Evolutionary conservation across 2,888 invertebrate species (phyloP).

Genomic region (Strigamia transsilvanica): DNA sequence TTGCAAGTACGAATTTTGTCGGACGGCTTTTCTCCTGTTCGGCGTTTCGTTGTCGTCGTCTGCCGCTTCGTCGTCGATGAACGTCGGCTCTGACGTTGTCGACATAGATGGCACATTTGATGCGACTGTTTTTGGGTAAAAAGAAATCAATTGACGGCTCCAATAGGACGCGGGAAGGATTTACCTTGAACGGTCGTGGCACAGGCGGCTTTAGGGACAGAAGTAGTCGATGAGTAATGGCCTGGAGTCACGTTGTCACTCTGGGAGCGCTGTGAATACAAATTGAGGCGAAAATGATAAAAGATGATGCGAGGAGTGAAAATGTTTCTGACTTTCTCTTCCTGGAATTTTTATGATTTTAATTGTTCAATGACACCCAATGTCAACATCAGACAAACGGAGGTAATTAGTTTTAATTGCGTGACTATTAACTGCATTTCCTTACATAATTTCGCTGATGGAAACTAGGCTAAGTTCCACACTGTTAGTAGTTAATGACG

Average conservation of each 20-base stretch:
- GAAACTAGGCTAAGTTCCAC: no score
- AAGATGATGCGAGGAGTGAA: not conserved
- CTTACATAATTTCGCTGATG: no score
- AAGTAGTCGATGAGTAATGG: conserved; percentile 18
- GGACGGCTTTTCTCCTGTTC: conserved; percentile 52
- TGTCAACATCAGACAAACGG: not conserved
- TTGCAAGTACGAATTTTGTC: conserved; percentile 63
- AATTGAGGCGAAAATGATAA: not conserved
- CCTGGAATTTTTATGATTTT: not conserved
- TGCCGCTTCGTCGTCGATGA: conserved; percentile 11
- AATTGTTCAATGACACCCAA: no score
- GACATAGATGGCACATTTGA: not conserved
- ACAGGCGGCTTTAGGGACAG: not conserved
- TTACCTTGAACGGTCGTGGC: conserved; percentile 23
- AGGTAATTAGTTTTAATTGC: not conserved
- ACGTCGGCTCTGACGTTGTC: not conserved
- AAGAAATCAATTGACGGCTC: not conserved
- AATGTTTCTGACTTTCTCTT: not conserved
- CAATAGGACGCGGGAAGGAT: not conserved
- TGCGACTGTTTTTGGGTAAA: not conserved
- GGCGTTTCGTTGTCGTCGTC: conserved; percentile 51
- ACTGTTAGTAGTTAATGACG: no score
- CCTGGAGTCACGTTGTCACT: conserved; percentile 44
- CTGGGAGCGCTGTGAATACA: conserved; percentile 44
- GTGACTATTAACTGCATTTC: no score